Evolutionary conservation across 2,888 invertebrate genomes (phyloP).

Genomic region (Ophraella communa): DNA sequence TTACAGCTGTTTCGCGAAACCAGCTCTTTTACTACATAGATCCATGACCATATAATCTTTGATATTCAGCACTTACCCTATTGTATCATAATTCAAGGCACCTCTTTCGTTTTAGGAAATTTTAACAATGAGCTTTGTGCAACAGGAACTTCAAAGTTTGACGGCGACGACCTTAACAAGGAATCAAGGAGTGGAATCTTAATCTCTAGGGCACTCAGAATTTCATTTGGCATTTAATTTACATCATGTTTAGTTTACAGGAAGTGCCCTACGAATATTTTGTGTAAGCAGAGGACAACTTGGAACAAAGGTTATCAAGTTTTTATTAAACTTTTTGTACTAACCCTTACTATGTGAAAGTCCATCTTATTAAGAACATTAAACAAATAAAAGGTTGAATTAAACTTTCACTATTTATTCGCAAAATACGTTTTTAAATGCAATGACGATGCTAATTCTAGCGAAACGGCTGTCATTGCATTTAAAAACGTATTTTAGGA

Average conservation of each 20-base stretch:
- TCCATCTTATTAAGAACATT: too few species aligned
- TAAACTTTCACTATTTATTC: too few species aligned
- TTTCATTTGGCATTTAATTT: conserved; percentile 42
- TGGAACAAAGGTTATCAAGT: neutral
- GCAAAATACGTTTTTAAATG: too few species aligned
- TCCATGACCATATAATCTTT: neutral
- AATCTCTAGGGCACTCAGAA: conserved; percentile 48
- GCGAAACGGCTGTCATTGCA: too few species aligned
- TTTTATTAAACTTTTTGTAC: too few species aligned
- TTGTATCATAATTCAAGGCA: neutral
- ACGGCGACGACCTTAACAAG: conserved; percentile 7
- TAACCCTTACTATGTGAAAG: too few species aligned
- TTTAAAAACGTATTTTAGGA: too few species aligned
- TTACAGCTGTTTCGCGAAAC: too few species aligned
- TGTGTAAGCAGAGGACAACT: neutral
- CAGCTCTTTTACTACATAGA: too few species aligned
- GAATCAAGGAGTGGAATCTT: conserved; percentile 46
- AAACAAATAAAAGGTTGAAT: too few species aligned
- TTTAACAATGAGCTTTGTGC: conserved; percentile 46
- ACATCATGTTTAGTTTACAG: conserved; percentile 9
- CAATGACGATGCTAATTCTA: too few species aligned
- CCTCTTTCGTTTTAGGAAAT: neutral
- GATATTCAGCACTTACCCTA: neutral
- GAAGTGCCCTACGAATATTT: neutral
- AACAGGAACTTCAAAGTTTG: conserved; percentile 48